phyloP scores from a whole-genome alignment of 2,113 vertebrate genomes.

The Phoxinus phoxinus region DNA sequence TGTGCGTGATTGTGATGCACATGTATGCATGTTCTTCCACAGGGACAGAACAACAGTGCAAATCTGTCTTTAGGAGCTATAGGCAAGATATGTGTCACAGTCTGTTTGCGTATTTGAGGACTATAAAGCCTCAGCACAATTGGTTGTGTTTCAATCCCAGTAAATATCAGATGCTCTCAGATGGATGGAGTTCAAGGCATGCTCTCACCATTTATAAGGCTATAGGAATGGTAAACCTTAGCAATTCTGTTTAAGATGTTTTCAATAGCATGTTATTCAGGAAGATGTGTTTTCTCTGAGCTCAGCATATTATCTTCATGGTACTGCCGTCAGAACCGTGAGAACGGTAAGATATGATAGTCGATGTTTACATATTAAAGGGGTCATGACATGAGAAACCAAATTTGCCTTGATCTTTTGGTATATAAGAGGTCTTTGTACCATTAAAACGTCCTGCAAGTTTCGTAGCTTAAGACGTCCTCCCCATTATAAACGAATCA shows the following conservation, averaged over 20 bases:
- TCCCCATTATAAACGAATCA: too few species aligned
- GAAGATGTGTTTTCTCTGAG: neutral
- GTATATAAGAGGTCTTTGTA: too few species aligned
- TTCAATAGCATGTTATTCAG: neutral
- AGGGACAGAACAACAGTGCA: neutral
- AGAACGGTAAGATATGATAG: neutral
- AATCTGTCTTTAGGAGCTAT: conserved; percentile 20
- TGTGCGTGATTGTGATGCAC: neutral
- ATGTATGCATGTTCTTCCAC: neutral
- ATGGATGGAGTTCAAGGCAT: neutral
- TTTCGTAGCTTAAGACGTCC: too few species aligned
- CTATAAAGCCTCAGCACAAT: neutral
- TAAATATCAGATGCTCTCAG: neutral
- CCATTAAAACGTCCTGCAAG: too few species aligned
- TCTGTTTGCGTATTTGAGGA: conserved; percentile 1
- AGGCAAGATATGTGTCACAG: neutral
- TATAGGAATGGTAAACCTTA: neutral
- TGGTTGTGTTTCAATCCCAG: conserved; percentile 4
- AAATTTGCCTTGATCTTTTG: too few species aligned
- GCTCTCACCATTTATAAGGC: too few species aligned
- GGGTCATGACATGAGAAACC: too few species aligned
- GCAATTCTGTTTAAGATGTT: neutral
- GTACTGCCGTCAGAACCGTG: neutral
- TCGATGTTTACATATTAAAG: neutral
- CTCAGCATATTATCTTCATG: neutral